These are phyloP conservation scores for Perca schrenkii DNA, from an alignment of 2,113 vertebrate species.

Conservation along the genomic window DNA sequence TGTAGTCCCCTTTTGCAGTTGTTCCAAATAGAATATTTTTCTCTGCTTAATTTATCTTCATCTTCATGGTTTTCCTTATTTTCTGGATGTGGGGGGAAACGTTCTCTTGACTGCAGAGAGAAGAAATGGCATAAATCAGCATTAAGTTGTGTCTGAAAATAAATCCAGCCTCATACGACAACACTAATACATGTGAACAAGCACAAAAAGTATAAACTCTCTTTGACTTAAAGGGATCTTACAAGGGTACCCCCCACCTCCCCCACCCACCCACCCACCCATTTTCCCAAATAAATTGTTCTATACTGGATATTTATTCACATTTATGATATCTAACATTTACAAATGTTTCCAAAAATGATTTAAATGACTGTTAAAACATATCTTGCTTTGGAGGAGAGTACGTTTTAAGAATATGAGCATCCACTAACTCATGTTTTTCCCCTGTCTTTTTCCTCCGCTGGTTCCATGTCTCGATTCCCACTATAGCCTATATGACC, in stretches of 20 bases:
- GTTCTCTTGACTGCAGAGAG: constrained; percentile 4
- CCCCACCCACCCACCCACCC: too few relatives aligned
- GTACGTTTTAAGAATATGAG: constrained; percentile 3
- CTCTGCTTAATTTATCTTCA: not conserved
- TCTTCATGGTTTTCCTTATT: not conserved
- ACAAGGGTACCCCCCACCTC: not conserved
- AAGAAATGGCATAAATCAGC: constrained; percentile 22
- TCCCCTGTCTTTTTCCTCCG: not conserved
- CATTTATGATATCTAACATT: not conserved
- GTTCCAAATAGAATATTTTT: constrained; percentile 16
- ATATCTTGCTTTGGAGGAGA: not conserved
- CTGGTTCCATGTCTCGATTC: constrained; percentile 10
- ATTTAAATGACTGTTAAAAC: not conserved
- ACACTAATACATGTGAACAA: not conserved
- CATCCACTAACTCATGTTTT: constrained; percentile 12
- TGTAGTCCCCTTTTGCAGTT: not conserved
- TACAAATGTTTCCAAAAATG: constrained; percentile 1
- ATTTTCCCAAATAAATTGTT: not conserved
- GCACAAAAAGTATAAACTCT: not conserved
- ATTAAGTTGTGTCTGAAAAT: constrained; percentile 22
- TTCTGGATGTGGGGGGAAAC: constrained; percentile 1
- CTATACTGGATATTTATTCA: not conserved
- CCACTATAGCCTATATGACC: constrained; percentile 15
- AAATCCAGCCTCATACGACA: not conserved
- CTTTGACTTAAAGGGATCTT: not conserved